phyloP scores from a whole-genome alignment of 2,113 vertebrate species.

The Perognathus longimembris region DNA sequence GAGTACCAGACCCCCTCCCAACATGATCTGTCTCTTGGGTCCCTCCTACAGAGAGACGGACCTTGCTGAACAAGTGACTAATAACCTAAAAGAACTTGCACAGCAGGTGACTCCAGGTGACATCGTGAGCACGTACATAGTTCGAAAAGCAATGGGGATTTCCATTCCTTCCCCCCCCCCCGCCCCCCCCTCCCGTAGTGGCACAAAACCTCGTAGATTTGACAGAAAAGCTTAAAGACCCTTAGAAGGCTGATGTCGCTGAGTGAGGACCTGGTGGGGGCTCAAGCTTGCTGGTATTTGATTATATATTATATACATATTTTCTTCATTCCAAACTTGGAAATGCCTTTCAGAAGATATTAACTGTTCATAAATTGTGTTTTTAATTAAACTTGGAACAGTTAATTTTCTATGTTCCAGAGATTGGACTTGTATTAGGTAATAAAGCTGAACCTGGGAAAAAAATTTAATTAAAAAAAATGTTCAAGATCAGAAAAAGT shows the following conservation, averaged over 20 bases:
- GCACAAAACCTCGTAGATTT: conserved; percentile 88
- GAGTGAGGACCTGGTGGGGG: conserved; percentile 77
- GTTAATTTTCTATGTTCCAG: conserved; percentile 67
- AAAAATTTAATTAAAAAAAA: neutral
- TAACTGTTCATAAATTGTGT: conserved; percentile 83
- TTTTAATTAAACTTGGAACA: conserved; percentile 83
- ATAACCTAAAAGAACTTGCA: conserved; percentile 93
- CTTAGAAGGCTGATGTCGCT: conserved; percentile 49
- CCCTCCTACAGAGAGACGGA: conserved; percentile 95
- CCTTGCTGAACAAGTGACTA: conserved; percentile 96
- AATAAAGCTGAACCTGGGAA: conserved; percentile 67
- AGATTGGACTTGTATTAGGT: conserved; percentile 61
- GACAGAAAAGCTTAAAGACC: conserved; percentile 86
- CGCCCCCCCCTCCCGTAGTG: too few species aligned
- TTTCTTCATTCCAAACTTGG: conserved; percentile 82
- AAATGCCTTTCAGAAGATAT: conserved; percentile 77
- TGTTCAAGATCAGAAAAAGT: neutral
- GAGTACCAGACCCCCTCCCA: conserved; percentile 95
- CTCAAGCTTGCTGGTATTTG: conserved; percentile 71
- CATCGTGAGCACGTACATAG: conserved; percentile 91
- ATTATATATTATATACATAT: conserved; percentile 74
- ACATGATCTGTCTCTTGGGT: conserved; percentile 95
- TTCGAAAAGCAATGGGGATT: conserved; percentile 97
- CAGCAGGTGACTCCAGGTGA: conserved; percentile 95
- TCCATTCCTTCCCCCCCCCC: conserved; percentile 86